phyloP scores from a whole-genome alignment of 2,113 vertebrate genomes.

The Catharus fuscescens region DNA sequence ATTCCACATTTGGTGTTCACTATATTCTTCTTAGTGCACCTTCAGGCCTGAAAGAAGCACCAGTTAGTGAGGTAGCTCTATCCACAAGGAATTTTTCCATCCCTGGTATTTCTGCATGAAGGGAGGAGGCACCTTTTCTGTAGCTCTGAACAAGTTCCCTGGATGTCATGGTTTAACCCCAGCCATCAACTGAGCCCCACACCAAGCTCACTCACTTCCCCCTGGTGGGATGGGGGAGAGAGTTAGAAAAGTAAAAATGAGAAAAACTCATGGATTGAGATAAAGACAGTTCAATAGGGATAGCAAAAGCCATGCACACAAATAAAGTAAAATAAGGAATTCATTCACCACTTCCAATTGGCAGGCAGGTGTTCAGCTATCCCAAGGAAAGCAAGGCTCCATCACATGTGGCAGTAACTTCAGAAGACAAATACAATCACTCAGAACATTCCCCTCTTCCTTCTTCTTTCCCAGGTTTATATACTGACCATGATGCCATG shows the following conservation, averaged over 20 bases:
- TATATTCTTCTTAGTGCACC: background rate
- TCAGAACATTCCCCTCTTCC: background rate
- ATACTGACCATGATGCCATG: background rate
- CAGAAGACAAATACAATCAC: background rate
- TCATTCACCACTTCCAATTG: background rate
- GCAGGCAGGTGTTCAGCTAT: background rate
- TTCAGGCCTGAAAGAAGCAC: background rate
- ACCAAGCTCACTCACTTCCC: background rate
- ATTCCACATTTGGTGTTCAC: background rate
- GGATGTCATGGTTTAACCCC: background rate
- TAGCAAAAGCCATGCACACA: background rate
- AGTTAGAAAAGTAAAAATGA: background rate
- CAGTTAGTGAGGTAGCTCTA: background rate
- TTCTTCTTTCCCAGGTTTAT: background rate
- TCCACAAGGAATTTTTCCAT: background rate
- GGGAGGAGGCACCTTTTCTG: background rate
- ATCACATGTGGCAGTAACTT: background rate
- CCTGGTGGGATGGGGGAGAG: background rate
- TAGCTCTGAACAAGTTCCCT: background rate
- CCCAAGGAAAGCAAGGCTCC: background rate
- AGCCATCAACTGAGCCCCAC: background rate
- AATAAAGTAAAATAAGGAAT: background rate
- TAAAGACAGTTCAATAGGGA: background rate
- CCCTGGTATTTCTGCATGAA: background rate
- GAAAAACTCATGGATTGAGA: background rate